Evolutionary conservation across 2,888 invertebrate species (phyloP), one percentile per base, ranked within the genome.

Genomic region (Sepiola atlantica): DNA sequence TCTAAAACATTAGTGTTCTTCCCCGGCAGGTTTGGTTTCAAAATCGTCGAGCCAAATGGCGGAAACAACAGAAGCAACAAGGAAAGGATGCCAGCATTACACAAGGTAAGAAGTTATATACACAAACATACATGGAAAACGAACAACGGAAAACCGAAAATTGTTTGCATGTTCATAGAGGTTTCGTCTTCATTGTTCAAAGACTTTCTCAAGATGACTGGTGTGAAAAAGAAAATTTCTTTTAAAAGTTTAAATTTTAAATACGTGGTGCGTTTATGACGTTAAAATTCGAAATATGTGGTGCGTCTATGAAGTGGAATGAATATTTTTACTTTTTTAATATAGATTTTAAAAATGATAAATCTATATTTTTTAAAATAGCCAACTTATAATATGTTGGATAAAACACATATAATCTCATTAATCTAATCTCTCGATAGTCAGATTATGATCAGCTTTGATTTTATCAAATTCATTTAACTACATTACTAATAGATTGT

Each of bases 21-120:
- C 32, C 45, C 45, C 18, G 28, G 0, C 92, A 96, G 96, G 96
- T 96, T 18, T 96, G 96, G 96, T 96, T 96, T 95, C 96, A 96
- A 95, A 96, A 96, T 94, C 95, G 96, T 77, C 95, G 96, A 28
- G 96, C 96, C 24, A 96, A 96, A 95, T 96, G 96, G 96, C 94
- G 96, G 54, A 96, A 96, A 94, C 96, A 96, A 77, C 96, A 96
- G 94, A 96, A 96, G 92, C 94, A 96, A 28, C 95, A 96, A 14
- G 96, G 95, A 20, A 96, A 95, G 93, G 95, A 95, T 55, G 61
- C 92, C 35, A 94, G 55, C 35, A 54, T 90, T 55, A 94, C 94
- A 54, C 95, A 95, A 94, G 94, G 95, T 95, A 12, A 94, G n/a
- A 12, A 20, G 6, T 28, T 77, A 77, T 6, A 77, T 77, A 77